These are phyloP conservation scores for Leuciscus idus DNA, from an alignment of 2,113 vertebrate genomes.

Conservation along the genomic window DNA sequence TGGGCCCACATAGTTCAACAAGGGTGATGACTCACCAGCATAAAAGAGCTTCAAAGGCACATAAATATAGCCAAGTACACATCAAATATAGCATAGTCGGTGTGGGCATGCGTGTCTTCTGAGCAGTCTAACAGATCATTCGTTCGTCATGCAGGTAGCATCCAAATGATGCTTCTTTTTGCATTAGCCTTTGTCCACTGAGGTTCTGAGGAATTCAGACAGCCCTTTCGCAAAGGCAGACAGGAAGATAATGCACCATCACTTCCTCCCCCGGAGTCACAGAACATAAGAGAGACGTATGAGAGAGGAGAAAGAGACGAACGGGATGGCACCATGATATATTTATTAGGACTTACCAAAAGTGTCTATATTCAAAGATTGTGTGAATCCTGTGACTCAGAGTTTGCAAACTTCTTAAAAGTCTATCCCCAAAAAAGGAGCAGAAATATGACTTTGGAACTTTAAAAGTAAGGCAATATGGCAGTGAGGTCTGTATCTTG, in stretches of 20 bases:
- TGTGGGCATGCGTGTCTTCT: slow-evolving; percentile 9
- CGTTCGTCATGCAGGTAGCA: background rate
- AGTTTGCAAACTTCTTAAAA: slow-evolving; percentile 17
- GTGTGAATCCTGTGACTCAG: background rate
- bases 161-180: slow-evolving; percentile 26
- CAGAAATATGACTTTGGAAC: slow-evolving; percentile 5
- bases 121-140: background rate
- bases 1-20: slow-evolving; percentile 27
- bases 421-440: background rate
- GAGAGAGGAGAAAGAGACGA: background rate
- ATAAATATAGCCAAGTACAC: slow-evolving; percentile 42
- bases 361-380: background rate
- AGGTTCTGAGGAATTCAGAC: slow-evolving; percentile 1
- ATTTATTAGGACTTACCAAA: slow-evolving; percentile 20
- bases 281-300: background rate
- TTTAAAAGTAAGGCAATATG: background rate
- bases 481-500: background rate
- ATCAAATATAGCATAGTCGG: slow-evolving; percentile 27
- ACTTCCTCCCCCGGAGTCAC: background rate
- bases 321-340: slow-evolving; percentile 10
- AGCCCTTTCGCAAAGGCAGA: slow-evolving; percentile 5
- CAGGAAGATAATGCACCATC: slow-evolving; percentile 18
- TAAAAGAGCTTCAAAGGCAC: slow-evolving; percentile 35
- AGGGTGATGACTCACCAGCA: slow-evolving; percentile 56
- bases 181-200: background rate